phyloP scores from a whole-genome alignment of 2,113 vertebrate species.

The Festucalex cinctus region DNA sequence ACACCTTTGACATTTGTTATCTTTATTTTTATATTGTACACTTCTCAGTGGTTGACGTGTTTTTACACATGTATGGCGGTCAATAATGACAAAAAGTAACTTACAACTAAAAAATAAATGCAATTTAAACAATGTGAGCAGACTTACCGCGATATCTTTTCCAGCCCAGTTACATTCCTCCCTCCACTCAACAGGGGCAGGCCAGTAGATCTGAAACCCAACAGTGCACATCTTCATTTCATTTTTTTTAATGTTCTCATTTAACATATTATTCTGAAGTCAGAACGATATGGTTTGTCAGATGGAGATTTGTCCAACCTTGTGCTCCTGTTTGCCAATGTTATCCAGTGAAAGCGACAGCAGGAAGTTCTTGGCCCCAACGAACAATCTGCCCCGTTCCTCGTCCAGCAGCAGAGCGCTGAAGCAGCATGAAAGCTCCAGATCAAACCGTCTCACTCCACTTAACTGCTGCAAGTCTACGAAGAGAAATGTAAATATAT shows the following conservation, averaged over 20 bases:
- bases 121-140: neutral
- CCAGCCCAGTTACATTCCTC: constrained; percentile 99
- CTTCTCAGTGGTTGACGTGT: too few relatives aligned
- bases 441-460: constrained; percentile 78
- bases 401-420: constrained; percentile 88
- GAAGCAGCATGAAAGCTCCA: constrained; percentile 90
- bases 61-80: neutral
- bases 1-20: too few relatives aligned
- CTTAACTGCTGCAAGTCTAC: constrained; percentile 85
- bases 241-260: neutral
- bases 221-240: neutral
- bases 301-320: constrained; percentile 69
- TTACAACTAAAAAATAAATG: neutral
- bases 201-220: constrained; percentile 87
- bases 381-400: constrained; percentile 88
- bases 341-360: constrained; percentile 89
- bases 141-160: constrained; percentile 93
- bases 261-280: neutral
- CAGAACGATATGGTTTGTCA: neutral
- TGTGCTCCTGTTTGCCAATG: constrained; percentile 86
- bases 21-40: too few relatives aligned
- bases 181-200: constrained; percentile 91
- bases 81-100: neutral
- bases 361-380: constrained; percentile 88
- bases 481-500: neutral